Percentiles rank a stretch among this genome's conserved stretches.
Conservation (phyloP, 2,113 vertebrate species). For the Rhynchomys soricoides region DNA sequence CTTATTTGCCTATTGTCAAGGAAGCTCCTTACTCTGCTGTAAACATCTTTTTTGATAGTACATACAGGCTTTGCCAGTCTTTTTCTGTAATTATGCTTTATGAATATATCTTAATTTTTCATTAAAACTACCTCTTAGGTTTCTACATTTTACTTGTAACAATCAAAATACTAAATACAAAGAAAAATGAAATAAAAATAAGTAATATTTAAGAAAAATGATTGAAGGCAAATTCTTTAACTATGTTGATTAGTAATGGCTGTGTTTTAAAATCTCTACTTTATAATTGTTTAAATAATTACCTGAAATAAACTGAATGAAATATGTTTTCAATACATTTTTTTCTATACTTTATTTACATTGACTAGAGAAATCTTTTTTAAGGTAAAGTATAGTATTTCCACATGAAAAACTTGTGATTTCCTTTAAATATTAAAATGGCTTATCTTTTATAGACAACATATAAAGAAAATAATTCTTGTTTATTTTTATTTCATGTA, state of each 20-base stretch:
- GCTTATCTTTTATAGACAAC: neutral
- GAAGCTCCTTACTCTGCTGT: neutral
- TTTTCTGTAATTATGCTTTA: neutral
- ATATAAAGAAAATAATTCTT: neutral
- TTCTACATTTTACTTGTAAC: neutral
- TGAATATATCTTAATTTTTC: neutral
- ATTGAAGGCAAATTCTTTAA: neutral
- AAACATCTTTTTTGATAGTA: neutral
- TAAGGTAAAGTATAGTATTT: neutral
- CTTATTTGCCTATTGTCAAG: neutral
- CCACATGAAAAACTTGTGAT: conserved; percentile 8
- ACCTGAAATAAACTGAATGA: neutral
- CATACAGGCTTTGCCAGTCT: neutral
- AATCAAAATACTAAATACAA: neutral
- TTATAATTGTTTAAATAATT: neutral
- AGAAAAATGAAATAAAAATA: neutral
- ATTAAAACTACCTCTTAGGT: neutral
- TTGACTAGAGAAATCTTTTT: neutral
- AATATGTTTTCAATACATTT: neutral
- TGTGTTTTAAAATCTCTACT: neutral
- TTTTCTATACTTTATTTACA: neutral
- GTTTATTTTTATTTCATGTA: neutral
- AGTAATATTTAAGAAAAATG: neutral
- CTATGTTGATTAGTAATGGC: neutral
- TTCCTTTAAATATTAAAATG: neutral